Evolutionary conservation across 2,797 vertebrate species (phyloP), one percentile per base, ranked within the genome.

Genomic region (Hyperoplus lanceolatus): DNA sequence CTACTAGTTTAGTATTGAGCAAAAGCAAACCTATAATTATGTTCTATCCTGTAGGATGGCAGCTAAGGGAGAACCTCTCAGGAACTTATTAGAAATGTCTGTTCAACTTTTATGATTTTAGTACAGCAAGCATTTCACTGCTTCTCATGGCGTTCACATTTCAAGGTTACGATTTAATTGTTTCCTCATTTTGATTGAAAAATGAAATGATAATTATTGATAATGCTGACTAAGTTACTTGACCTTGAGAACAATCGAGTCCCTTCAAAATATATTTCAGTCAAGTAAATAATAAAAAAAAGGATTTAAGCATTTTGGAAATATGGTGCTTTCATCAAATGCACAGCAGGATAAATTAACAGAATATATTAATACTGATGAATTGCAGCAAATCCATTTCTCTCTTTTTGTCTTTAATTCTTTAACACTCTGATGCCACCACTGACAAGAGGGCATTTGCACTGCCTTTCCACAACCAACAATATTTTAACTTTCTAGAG

Each of bases 1-100:
- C 70, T 62, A 41, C 78, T 88, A 83, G 91, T 89, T 86, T 73
- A 86, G 89, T 77, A 80, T 46, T 68, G 77, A 78, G 82, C 38
- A 83, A 87, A 87, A 84, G 69, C 12, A 77, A 81, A 85, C 79
- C 67, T 75, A 79, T 71, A 77, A 83, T 77, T 87, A 58, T 59
- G 54, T 76, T 79, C 59, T 64, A 79, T 85, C 56, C 57, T 69
- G 54, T 57, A 48, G 43, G 72, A 59, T 70, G 67, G 76, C 75
- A 87, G 75, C 70, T 77, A 39, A 74, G 42, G 51, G 54, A 82
- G 45, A 71, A 65, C 36, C 66, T 77, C 55, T 60, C 58, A 81
- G 60, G 46, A 74, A 79, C 64, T 81, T 61, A 82, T 89, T 84
- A 79, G 53, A 59, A 73, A 38, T 69, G 49, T 53, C 11, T 69